Evolutionary conservation across 2,113 vertebrate species (phyloP), one percentile per base, ranked within the genome.

Genomic region (Petrocephalus zakoni): DNA sequence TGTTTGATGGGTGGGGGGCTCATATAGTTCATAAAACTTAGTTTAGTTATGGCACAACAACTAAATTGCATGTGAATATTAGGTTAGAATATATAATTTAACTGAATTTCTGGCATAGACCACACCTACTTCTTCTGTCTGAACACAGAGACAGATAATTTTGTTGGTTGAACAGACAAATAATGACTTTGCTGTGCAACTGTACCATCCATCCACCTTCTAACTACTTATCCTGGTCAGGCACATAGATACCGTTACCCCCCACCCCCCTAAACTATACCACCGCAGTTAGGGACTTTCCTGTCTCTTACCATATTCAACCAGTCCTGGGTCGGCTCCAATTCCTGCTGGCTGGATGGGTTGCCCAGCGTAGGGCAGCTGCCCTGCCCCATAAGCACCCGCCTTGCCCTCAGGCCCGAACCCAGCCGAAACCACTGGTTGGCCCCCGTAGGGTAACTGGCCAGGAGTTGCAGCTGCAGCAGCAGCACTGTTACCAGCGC

Each of bases 371-470:
- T 90, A 91, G 78, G 89, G 85, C 17, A 88, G 82, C 46, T 88
- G 61, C 89, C 89, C 56, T 13, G 87, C 90, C 78, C 87, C 89
- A 42, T 92, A 93, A 51, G 75, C 85, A 34, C 89, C 90, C 49
- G 89, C 58, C 85, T 92, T 90, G 81, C 88, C 87, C 75, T 91
- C 87, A 88, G 89, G 53, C 17, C 92, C 92, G 6, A 92, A 89
- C n/a, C 93, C 93, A 84, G 92, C 92, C 25, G 92, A 90, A n/a
- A 93, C 90, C 55, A 92, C 90, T 29, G 90, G 91, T 88, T 91
- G 92, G 11, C 92, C 93, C 13, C 92, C 90, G 22, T 92, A 92
- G 64, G 91, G 90, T 83, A 92, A 88, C 86, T 89, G 72, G 22
- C 52, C 86, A 34, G 92, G 86, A 61, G 72, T 78, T 22, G 90